Evolutionary conservation across 2,797 vertebrate species (phyloP).

Genomic region (Dipus sagitta): DNA sequence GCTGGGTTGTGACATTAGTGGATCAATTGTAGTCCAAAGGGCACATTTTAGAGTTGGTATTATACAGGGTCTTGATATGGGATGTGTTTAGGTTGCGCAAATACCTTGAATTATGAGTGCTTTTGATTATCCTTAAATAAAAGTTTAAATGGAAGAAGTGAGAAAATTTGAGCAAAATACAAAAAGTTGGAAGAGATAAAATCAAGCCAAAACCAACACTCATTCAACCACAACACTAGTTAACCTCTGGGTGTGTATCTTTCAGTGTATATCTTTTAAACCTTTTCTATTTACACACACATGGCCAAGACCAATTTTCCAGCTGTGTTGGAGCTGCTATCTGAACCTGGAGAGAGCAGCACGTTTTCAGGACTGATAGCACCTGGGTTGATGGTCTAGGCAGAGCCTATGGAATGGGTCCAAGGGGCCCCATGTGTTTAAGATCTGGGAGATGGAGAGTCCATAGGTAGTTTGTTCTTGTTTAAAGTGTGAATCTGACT

Average conservation of each 20-base stretch:
- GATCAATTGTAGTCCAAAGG: background rate
- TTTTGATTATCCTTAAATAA: background rate
- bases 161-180: background rate
- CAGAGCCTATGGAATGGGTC: too few species aligned
- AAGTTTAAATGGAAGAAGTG: background rate
- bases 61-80: background rate
- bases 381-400: background rate
- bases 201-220: too few species aligned
- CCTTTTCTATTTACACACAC: background rate
- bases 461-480: background rate
- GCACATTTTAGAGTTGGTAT: background rate
- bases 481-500: background rate
- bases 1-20: background rate
- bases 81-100: background rate
- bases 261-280: too few species aligned
- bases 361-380: too few species aligned
- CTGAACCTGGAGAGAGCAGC: background rate
- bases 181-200: background rate
- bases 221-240: background rate
- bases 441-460: too few species aligned
- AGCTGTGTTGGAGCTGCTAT: background rate
- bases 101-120: background rate
- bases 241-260: background rate
- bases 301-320: background rate
- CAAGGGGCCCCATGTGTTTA: background rate